phyloP scores from a whole-genome alignment of 1,140 invertebrate species.

The Acromyrmex heyeri region DNA sequence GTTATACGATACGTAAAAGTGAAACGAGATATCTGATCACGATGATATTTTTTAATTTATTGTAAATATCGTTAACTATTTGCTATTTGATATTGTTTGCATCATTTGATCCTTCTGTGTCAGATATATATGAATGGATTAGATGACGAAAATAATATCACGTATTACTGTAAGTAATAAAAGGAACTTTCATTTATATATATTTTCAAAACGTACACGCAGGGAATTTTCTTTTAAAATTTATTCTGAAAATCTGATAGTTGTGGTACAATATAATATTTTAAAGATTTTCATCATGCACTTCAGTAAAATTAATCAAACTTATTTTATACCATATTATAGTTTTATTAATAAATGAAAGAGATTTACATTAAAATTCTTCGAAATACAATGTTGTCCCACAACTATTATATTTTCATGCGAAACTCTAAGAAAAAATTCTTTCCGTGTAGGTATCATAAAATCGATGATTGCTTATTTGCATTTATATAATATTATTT shows the following conservation, averaged over 20 bases:
- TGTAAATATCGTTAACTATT: neutral
- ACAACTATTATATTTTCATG: too few species aligned
- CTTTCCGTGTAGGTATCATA: neutral
- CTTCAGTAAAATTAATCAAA: too few species aligned
- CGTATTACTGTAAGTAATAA: neutral
- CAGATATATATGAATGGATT: neutral
- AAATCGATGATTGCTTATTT: constrained; percentile 13
- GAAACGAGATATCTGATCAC: neutral
- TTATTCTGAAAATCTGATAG: too few species aligned
- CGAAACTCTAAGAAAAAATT: too few species aligned
- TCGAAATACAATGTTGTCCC: too few species aligned
- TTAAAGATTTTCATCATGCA: too few species aligned
- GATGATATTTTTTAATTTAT: neutral
- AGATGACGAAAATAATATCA: neutral
- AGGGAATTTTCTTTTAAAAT: too few species aligned
- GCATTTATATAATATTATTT: constrained; percentile 32
- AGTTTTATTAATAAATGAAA: too few species aligned
- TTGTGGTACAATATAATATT: too few species aligned
- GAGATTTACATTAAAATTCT: too few species aligned
- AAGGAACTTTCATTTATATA: neutral
- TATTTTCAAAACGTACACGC: neutral
- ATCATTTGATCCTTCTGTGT: neutral
- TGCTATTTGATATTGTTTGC: neutral
- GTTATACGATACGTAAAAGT: neutral
- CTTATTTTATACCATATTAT: too few species aligned